Conservation (phyloP, 2,113 vertebrate genomes). For the Sinosuthora webbiana region DNA sequence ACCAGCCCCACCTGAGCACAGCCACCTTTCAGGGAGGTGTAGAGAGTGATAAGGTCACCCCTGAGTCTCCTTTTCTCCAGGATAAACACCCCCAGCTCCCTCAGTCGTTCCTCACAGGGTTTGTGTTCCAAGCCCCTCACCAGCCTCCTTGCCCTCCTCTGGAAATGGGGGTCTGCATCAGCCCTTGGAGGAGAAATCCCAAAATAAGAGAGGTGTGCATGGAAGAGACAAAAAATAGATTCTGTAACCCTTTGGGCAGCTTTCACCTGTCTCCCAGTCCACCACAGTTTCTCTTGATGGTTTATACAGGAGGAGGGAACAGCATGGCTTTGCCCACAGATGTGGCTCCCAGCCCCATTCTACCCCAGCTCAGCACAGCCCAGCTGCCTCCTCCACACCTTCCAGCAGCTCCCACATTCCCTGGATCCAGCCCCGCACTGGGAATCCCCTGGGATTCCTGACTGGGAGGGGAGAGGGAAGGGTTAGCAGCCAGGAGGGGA, state of each 20-base stretch:
- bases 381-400: neutral
- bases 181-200: neutral
- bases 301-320: neutral
- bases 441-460: neutral
- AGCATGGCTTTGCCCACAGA: neutral
- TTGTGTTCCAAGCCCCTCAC: no score
- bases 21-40: no score
- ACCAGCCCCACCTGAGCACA: no score
- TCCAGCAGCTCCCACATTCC: neutral
- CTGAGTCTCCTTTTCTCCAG: no score
- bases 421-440: neutral
- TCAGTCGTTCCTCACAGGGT: no score
- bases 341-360: neutral
- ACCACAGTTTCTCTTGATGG: neutral
- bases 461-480: neutral
- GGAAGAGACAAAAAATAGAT: neutral
- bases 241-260: no score
- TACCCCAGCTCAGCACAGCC: neutral
- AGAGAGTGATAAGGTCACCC: no score
- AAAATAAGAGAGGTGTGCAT: fast-evolving
- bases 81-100: no score
- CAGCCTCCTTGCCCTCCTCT: no score
- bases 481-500: neutral
- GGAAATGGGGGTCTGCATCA: neutral
- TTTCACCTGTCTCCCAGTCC: neutral